phyloP scores from a whole-genome alignment of 2,113 vertebrate genomes.

The Apeltes quadracus region DNA sequence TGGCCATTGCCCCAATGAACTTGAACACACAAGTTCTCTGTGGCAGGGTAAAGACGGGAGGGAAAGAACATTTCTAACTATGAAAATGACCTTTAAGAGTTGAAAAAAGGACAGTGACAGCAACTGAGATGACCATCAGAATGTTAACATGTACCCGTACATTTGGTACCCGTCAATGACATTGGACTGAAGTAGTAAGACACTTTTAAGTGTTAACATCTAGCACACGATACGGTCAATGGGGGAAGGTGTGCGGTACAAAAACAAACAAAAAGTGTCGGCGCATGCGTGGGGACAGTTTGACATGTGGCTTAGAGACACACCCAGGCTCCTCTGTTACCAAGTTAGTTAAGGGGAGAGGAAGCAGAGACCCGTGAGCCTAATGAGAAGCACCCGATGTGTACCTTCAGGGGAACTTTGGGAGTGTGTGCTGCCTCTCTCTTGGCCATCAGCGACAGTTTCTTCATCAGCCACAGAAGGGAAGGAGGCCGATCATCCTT shows the following conservation, averaged over 20 bases:
- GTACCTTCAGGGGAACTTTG: conserved; percentile 89
- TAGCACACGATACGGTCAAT: no score
- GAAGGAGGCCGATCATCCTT: conserved; percentile 81
- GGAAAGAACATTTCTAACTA: neutral
- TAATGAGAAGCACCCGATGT: neutral
- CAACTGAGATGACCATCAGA: no score
- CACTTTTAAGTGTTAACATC: neutral
- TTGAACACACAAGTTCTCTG: conserved; percentile 97
- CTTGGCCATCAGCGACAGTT: conserved; percentile 86
- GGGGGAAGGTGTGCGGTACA: no score
- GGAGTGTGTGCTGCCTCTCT: conserved; percentile 91
- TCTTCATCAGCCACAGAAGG: conserved; percentile 91
- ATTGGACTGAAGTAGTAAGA: neutral
- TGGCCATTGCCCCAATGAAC: conserved; percentile 91
- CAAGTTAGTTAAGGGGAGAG: neutral
- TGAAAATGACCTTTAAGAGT: no score
- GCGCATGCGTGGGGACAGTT: no score
- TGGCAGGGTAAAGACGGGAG: conserved; percentile 43
- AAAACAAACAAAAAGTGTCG: no score
- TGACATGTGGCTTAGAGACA: no score
- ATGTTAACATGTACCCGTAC: neutral
- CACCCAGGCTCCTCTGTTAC: neutral
- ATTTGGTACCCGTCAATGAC: neutral
- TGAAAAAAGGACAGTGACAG: no score
- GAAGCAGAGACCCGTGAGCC: neutral